phyloP scores from a whole-genome alignment of 1,140 invertebrate genomes.

The Drosophila erecta region DNA sequence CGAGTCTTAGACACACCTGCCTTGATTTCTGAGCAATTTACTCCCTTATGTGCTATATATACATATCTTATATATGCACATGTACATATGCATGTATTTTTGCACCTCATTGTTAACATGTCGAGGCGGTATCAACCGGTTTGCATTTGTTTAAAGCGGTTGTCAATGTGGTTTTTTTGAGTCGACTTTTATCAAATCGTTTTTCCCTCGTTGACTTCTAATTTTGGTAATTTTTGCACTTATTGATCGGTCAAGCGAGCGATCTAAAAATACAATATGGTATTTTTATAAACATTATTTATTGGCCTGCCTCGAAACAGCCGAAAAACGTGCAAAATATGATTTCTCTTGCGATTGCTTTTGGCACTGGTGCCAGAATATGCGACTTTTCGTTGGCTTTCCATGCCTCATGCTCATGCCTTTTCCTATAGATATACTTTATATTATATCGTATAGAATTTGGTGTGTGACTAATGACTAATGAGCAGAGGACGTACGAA shows the following conservation, averaged over 20 bases:
- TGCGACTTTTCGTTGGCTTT: conserved; percentile 46
- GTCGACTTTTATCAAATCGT: conserved; percentile 16
- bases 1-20: conserved; percentile 15
- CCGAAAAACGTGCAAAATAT: conserved; percentile 67
- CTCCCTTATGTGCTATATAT: conserved; percentile 15
- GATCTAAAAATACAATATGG: conserved; percentile 32
- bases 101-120: conserved; percentile 51
- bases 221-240: conserved; percentile 41
- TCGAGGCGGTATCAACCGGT: conserved; percentile 35
- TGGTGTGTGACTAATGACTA: conserved; percentile 67
- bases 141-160: conserved; percentile 40
- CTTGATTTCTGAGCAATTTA: conserved; percentile 16
- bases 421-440: conserved; percentile 2
- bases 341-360: conserved; percentile 24
- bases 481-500: conserved; percentile 39
- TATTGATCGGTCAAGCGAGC: conserved; percentile 16
- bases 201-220: conserved; percentile 19
- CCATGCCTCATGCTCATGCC: conserved; percentile 34
- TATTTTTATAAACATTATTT: conserved; percentile 52
- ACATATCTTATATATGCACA: neutral
- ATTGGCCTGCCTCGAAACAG: conserved; percentile 21
- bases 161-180: conserved; percentile 11
- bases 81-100: conserved; percentile 3
- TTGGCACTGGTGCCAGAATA: conserved; percentile 54
- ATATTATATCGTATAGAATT: conserved; percentile 20